Conservation (phyloP, 2,113 vertebrate species). For the Acrocephalus arundinaceus region DNA sequence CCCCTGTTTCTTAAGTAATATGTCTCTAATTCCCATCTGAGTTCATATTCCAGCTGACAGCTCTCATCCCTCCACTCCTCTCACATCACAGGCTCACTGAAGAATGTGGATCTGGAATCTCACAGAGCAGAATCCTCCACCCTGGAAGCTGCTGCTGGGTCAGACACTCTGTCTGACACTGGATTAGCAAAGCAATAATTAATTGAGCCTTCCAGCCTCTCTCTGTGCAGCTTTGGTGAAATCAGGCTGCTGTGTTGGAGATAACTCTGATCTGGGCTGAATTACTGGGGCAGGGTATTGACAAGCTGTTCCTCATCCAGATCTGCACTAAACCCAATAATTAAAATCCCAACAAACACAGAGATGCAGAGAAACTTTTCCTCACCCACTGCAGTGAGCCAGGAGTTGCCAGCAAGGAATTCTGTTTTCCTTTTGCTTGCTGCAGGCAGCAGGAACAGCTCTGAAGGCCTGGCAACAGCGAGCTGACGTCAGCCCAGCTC, state of each 20-base stretch:
- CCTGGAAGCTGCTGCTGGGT: neutral
- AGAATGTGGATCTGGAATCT: neutral
- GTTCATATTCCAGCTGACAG: neutral
- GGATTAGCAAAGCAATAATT: neutral
- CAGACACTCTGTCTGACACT: neutral
- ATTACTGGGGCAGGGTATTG: neutral
- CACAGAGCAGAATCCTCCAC: neutral
- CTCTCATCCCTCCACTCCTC: neutral
- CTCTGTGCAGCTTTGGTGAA: neutral
- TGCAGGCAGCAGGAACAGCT: neutral
- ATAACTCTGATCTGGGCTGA: no score
- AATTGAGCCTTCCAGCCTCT: neutral
- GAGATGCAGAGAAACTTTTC: neutral
- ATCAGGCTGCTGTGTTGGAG: no score
- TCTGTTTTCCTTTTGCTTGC: neutral
- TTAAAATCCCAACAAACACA: neutral
- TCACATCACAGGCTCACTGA: neutral
- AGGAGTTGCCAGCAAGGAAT: neutral
- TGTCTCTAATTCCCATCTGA: neutral
- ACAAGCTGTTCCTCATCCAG: neutral
- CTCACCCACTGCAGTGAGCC: neutral
- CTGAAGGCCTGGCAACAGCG: neutral
- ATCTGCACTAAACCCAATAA: neutral
- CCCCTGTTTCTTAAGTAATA: neutral
- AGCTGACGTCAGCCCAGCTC: neutral